A percentile compares a stretch with the other conserved stretches of the same genome.
These are phyloP conservation scores for Microctonus aethiopoides DNA, from an alignment of 2,888 invertebrate genomes.

Conservation along the genomic window DNA sequence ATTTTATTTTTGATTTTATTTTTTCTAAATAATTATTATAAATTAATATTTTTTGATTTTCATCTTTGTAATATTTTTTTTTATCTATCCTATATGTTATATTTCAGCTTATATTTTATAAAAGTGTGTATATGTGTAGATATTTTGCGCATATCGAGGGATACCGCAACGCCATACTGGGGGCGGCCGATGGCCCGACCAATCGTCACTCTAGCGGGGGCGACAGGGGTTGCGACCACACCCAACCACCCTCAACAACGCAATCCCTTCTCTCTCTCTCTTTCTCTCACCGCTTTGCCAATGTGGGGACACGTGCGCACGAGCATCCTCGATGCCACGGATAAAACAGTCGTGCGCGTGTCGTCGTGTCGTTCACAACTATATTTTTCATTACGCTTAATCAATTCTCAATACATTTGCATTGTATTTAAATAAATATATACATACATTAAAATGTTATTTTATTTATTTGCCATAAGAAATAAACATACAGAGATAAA, in stretches of 20 bases:
- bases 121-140: neutral
- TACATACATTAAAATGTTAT: neutral
- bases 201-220: constrained; percentile 54
- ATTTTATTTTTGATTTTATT: no score
- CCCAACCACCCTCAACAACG: constrained; percentile 42
- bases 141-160: constrained; percentile 23
- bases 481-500: no score
- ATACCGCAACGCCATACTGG: constrained; percentile 60
- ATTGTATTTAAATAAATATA: constrained; percentile 1
- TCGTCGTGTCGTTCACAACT: constrained; percentile 43
- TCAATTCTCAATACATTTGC: neutral
- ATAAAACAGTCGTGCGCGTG: constrained; percentile 56
- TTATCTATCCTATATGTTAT: neutral
- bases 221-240: constrained; percentile 53
- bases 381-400: neutral
- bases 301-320: constrained; percentile 57
- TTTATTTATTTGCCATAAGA: no score
- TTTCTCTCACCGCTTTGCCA: constrained; percentile 34
- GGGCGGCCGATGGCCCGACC: constrained; percentile 58
- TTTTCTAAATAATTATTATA: no score
- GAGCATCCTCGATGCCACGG: constrained; percentile 47
- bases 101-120: neutral
- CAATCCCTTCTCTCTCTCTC: constrained; percentile 36
- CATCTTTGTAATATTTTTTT: neutral
- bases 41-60: no score